Evolutionary conservation across 2,113 vertebrate genomes (phyloP), one percentile per base, ranked within the genome.

Genomic region (Rynchops niger): DNA sequence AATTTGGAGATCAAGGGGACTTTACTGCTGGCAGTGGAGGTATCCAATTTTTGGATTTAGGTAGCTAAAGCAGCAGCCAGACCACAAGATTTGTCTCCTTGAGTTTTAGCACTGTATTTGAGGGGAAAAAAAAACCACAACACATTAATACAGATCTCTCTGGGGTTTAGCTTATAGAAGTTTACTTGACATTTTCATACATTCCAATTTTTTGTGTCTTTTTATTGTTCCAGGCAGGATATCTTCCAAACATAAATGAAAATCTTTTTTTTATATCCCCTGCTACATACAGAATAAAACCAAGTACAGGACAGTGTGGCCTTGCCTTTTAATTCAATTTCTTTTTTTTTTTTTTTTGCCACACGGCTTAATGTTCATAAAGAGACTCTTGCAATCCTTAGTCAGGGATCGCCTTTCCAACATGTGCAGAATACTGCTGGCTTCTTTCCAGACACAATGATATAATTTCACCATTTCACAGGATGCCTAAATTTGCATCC

Each of bases 41-140:
- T 11, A 76, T 63, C 86, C 80, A 95, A 95, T 95, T 96, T 95
- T 73, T 34, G 89, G 94, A 97, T 92, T 96, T 94, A 91, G 55
- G 72, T 8, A 78, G 45, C 69, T 86, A 66, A 86, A 92, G 72
- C 80, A 91, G 47, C 83, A 95, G 50, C 82, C 50, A 91, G 50
- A 70, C 42, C 32, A 78, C 0, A 11, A n/a, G 63, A 91, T 55
- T 87, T 78, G 22, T 88, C 50, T 74, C 42, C 80, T 73, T 84
- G 63, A 78, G 77, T 94, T 86, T 84, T 73, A 91, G n/a, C 63
- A 47, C n/a, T 50, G n/a, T 67, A 81, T 95, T 78, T 92, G n/a
- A 81, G 63, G 7, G 14, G 13, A 30, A 0, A 2, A 11, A n/a
- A 19, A 45, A 18, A 18, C 13, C 30, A 0, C 3, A 32, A 0